Percentiles rank a stretch among this genome's conserved stretches.
Conservation (phyloP, 2,888 invertebrate genomes). For the Drosophila diplacantha region DNA sequence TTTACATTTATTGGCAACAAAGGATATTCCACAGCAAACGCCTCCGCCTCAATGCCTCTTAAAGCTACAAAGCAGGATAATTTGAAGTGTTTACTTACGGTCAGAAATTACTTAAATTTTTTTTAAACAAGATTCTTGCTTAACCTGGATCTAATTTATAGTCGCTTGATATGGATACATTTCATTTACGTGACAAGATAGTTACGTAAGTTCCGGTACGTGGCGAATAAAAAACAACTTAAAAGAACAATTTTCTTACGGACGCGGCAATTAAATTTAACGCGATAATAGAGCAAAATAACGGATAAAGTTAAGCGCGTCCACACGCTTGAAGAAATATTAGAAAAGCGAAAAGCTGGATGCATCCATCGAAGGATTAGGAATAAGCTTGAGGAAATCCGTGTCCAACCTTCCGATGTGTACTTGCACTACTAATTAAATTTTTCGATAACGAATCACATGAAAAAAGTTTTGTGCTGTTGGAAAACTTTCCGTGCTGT, state of each 20-base stretch:
- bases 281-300: neutral
- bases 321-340: neutral
- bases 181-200: conserved; percentile 48
- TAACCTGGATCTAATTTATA: neutral
- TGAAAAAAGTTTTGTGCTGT: conserved; percentile 52
- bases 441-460: conserved; percentile 35
- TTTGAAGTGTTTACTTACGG: too few relatives aligned
- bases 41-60: too few relatives aligned
- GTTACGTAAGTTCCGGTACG: conserved; percentile 41
- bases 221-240: conserved; percentile 1
- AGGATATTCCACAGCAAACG: too few relatives aligned
- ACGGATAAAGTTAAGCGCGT: neutral
- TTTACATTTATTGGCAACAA: neutral
- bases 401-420: neutral
- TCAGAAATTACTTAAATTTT: neutral
- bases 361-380: conserved; percentile 13
- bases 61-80: neutral
- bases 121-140: neutral
- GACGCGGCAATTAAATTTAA: conserved; percentile 40
- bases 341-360: neutral
- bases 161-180: conserved; percentile 49
- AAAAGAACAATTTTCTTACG: conserved; percentile 38
- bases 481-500: conserved; percentile 50
- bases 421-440: conserved; percentile 63
- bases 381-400: conserved; percentile 3